Percentiles rank a stretch among this genome's conserved stretches.
phyloP scores from a whole-genome alignment of 2,797 vertebrate genomes.

The Dermochelys coriacea region DNA sequence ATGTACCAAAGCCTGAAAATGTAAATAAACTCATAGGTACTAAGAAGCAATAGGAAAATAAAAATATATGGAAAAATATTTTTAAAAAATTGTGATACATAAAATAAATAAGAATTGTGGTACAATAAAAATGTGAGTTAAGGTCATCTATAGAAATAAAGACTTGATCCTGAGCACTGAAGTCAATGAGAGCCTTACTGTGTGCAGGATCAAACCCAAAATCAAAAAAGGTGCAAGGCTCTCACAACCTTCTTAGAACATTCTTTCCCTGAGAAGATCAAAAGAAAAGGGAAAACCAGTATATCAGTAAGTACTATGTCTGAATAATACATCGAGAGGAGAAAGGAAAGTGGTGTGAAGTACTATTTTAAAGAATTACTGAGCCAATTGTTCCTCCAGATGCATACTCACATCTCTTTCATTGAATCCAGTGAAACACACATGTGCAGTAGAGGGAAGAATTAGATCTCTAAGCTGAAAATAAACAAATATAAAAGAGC shows the following conservation, averaged over 20 bases:
- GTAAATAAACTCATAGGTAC: neutral
- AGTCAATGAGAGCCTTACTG: neutral
- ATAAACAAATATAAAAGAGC: neutral
- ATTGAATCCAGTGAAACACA: neutral
- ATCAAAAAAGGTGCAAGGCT: neutral
- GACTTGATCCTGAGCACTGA: neutral
- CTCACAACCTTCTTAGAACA: rapidly evolving
- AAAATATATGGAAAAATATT: neutral
- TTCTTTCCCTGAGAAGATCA: neutral
- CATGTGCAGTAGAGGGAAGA: neutral
- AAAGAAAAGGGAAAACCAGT: neutral
- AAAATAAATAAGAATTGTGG: neutral
- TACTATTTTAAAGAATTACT: neutral
- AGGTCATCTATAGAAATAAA: neutral
- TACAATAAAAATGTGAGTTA: neutral
- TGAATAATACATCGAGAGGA: neutral
- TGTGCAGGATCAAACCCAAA: neutral
- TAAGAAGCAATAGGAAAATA: neutral
- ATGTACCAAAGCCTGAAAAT: neutral
- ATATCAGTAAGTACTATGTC: neutral
- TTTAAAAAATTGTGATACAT: neutral
- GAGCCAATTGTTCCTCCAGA: neutral
- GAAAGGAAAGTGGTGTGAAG: neutral
- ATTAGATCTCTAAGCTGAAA: neutral
- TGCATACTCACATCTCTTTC: neutral